Evolutionary conservation across 1,140 invertebrate species (phyloP).

Genomic region (Tetramorium alpestre): DNA sequence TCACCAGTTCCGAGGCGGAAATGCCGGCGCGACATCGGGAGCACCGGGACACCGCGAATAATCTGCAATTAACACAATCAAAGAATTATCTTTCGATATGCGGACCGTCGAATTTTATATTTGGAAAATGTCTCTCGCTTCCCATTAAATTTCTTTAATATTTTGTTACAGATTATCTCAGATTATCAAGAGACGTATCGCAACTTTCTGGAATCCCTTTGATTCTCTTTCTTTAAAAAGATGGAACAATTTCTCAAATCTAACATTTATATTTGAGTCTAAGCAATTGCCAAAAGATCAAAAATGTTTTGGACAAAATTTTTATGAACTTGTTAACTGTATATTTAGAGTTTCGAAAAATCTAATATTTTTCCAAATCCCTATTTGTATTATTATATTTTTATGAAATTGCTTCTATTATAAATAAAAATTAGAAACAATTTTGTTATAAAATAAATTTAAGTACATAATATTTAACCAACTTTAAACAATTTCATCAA

Average conservation of each 20-base stretch:
- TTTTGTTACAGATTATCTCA: background rate
- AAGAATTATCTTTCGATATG: background rate
- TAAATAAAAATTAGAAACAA: no score
- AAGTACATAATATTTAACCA: no score
- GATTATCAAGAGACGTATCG: background rate
- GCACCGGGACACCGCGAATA: conserved; percentile 93
- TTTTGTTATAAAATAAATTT: no score
- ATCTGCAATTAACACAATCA: conserved; percentile 84
- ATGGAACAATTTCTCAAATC: no score
- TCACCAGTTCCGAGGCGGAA: conserved; percentile 95
- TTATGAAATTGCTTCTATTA: no score
- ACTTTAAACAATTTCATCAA: no score
- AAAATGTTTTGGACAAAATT: background rate
- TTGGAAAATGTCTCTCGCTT: background rate
- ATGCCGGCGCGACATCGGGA: conserved; percentile 94
- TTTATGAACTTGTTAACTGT: background rate
- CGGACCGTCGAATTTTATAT: background rate
- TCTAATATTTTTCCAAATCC: background rate
- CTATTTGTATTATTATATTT: background rate
- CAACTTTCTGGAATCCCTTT: no score
- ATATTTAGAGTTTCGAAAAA: background rate
- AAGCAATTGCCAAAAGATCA: no score
- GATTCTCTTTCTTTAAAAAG: no score
- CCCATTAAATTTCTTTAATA: background rate
- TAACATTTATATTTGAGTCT: no score